A percentile compares a stretch with the other conserved stretches of the same genome.
Evolutionary conservation across 2,797 vertebrate genomes (phyloP).

Genomic region (Hydrophis major): DNA sequence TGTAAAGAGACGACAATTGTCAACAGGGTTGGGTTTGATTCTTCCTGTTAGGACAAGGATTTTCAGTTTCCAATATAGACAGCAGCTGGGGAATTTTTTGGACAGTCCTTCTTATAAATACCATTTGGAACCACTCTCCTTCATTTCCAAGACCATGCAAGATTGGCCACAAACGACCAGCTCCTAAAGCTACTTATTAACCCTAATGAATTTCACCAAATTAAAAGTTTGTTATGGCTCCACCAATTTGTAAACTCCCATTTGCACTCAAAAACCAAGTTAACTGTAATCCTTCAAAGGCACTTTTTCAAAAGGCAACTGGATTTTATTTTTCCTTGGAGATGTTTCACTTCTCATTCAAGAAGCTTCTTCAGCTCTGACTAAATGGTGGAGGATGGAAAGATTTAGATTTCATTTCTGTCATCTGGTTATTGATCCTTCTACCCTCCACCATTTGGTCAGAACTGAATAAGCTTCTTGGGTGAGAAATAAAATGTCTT

Average conservation of each 20-base stretch:
- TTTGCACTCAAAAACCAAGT: neutral
- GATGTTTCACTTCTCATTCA: neutral
- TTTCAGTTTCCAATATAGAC: neutral
- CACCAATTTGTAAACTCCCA: neutral
- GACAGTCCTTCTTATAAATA: neutral
- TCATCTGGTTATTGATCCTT: neutral
- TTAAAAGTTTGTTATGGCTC: neutral
- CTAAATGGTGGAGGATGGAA: neutral
- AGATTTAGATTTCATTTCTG: neutral
- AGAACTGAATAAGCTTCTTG: neutral
- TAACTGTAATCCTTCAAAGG: neutral
- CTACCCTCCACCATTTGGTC: neutral
- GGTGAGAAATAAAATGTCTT: too few species aligned
- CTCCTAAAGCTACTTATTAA: neutral
- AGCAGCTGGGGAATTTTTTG: neutral
- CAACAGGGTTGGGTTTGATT: neutral
- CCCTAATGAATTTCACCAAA: neutral
- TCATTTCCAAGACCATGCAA: neutral
- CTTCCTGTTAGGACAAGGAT: neutral
- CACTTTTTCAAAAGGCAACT: neutral
- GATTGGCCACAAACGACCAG: neutral
- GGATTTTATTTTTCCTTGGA: neutral
- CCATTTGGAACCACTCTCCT: neutral
- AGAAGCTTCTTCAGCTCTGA: neutral
- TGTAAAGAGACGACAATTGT: neutral